These are phyloP conservation scores for Halocynthia aurantium DNA, from an alignment of 23 tunicate species.

Conservation along the genomic window DNA sequence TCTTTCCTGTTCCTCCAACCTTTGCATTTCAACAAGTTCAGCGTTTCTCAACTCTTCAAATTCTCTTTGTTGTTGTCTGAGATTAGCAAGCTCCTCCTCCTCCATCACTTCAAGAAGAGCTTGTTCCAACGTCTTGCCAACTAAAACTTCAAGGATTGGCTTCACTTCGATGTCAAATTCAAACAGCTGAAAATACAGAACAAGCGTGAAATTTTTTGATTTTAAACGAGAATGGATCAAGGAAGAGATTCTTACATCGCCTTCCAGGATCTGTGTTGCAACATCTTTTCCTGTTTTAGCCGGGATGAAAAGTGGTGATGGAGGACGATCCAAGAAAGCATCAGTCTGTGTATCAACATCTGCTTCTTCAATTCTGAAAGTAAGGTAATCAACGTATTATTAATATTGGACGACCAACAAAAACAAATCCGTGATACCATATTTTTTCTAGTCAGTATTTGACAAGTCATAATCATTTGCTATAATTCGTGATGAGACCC, in stretches of 20 bases:
- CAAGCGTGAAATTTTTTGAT: background rate
- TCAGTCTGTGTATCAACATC: slow-evolving; percentile 95
- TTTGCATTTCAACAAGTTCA: slow-evolving; percentile 90
- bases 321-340: slow-evolving; percentile 92
- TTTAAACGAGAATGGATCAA: background rate
- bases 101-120: slow-evolving; percentile 87
- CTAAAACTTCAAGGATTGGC: slow-evolving; percentile 94
- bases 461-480: no score
- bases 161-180: slow-evolving; percentile 95
- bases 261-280: slow-evolving; percentile 80
- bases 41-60: slow-evolving; percentile 92
- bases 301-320: slow-evolving; percentile 85
- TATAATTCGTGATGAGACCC: no score
- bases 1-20: slow-evolving; percentile 94
- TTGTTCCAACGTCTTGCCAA: slow-evolving; percentile 95
- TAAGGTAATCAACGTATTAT: no score
- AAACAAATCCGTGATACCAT: no score
- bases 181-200: slow-evolving; percentile 40
- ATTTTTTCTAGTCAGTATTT: no score
- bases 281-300: slow-evolving; percentile 93
- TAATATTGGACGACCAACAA: no score
- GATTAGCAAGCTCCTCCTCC: slow-evolving; percentile 90
- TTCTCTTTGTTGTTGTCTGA: slow-evolving; percentile 88
- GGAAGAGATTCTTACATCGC: slow-evolving; percentile 38
- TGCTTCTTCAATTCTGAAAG: slow-evolving; percentile 79